Percentiles rank a stretch among this genome's conserved stretches.
Conservation (phyloP, 2,113 vertebrate species). For the Alligator sinensis region DNA sequence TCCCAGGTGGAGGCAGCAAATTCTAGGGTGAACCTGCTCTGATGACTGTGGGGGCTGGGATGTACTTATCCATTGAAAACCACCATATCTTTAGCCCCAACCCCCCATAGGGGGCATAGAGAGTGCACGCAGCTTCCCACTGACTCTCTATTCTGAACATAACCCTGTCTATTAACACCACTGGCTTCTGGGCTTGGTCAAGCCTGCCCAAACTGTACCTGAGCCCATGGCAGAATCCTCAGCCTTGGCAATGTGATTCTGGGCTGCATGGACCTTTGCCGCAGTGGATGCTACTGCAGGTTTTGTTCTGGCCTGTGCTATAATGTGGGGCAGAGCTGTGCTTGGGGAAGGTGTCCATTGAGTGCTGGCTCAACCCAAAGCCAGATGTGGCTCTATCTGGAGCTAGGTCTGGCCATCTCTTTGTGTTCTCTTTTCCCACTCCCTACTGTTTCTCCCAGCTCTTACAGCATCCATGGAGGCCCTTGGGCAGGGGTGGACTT, state of each 20-base stretch:
- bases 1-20: not conserved
- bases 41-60: not conserved
- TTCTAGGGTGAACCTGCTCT: not conserved
- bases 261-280: no score
- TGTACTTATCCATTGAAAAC: not conserved
- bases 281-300: no score
- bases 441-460: not conserved
- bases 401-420: no score
- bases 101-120: not conserved
- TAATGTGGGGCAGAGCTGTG: not conserved
- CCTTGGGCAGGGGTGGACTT: not conserved
- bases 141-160: not conserved
- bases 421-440: no score
- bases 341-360: no score
- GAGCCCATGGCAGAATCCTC: not conserved
- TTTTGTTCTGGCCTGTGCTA: no score
- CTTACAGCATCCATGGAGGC: not conserved
- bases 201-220: no score
- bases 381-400: no score
- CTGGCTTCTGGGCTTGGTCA: not conserved
- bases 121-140: not conserved
- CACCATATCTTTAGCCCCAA: not conserved
- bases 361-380: no score
- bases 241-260: not conserved
- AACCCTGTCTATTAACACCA: not conserved